Evolutionary conservation across 2,888 invertebrate species (phyloP), one percentile per base, ranked within the genome.

Genomic region (Apomyelois bistriatella): DNA sequence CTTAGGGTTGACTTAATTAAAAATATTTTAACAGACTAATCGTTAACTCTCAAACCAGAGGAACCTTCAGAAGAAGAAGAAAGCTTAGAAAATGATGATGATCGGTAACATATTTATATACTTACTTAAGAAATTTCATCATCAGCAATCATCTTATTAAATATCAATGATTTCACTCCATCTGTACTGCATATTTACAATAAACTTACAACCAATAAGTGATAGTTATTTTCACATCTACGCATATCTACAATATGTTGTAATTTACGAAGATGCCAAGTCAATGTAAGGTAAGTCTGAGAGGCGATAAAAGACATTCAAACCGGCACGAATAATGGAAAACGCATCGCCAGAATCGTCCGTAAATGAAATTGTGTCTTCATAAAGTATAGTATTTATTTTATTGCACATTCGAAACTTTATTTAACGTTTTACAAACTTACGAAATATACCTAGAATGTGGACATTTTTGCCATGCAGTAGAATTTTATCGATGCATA

Each of bases 211-310:
- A 22, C 5, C 2, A 22, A 22, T 22, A 22, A 22, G 2, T 22
- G 17, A 16, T 43, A 36, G 37, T 36, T 52, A 52, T 35, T 43
- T 43, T 43, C 37, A 51, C 17, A 42, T 36, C 16, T 52, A 43
- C 22, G 36, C 42, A 43, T 37, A 10, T 43, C 12, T 37, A 51
- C 35, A 43, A 51, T 54, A 58, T 59, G 58, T 59, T 53, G 61
- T 63, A 61, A 68, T 58, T 64, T 67, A 65, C 59, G 58, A 56
- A 62, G 57, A 62, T 62, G 57, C 57, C 56, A 65, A 66, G 67
- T 68, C 56, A 59, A 65, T 60, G 64, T 65, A 60, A 56, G 46
- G 64, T 65, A 60, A 56, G 46, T 58, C 53, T 57, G 58, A 58
- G 57, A 53, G 43, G 57, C 61, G 56, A 62, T 68, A 70, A 71